Base-by-base conservation (phyloP, 2,797 vertebrate genomes). In the Pithecia hirsuta region DNA sequence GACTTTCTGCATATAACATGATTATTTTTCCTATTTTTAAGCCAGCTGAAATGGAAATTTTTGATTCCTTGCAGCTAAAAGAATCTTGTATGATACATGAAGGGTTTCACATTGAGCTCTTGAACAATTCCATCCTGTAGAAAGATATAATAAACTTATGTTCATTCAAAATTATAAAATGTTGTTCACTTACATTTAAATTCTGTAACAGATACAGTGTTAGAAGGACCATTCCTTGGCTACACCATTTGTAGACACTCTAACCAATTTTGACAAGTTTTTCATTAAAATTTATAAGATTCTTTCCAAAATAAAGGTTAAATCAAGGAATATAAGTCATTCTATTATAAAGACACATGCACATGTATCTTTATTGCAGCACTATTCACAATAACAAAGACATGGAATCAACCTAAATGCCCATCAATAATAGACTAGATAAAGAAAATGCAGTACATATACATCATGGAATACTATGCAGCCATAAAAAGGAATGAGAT, bases 21-120 rank as follows among this genome's bases (percentile, higher is more conserved):
- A 20, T 36, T 95, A 41, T 48, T 89, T 81, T 94, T 90, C 30
- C n/a, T 72, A 30, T 41, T 83, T 91, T 61, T n/a, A 90, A 85
- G 14, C 12, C 41, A 82, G 15, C 20, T 15, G 36, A 8, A 91
- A 14, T 33, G 72, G 33, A 7, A 92, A 70, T 50, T 79, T 94
- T 41, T 1, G 14, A 44, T 67, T 74, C 33, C 2, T 48, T 91
- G 22, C 36, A 84, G 33, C 17, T 75, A 7, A 93, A 4, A 78
- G 24, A 67, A 84, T 87, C 14, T 44, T 84, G 2, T 48, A 59
- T 70, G 8, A 52, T 80, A 59, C 4, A 2, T 28, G 20, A 85
- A 84, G 20, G 1, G 5, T 36, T 95, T 74, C 39, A 61, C 50
- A 81, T 67, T 61, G 14, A 84, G 91, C 1, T 52, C 91, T 78